Evolutionary conservation across 2,888 invertebrate species (phyloP).

Genomic region (Drosophila fungiperda): DNA sequence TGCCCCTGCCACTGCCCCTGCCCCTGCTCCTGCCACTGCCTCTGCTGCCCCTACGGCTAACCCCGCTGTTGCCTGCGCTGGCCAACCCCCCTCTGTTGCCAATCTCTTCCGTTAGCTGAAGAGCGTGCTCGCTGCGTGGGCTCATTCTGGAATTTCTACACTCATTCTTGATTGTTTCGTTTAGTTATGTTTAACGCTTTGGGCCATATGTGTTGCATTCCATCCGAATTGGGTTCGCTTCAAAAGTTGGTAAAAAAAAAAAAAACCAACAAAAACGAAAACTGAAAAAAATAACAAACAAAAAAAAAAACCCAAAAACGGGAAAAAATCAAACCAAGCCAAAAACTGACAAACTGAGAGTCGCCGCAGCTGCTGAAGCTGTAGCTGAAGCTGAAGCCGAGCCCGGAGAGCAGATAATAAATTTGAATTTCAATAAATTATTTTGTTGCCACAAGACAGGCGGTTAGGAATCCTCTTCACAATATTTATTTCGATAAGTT

Average conservation of each 20-base stretch:
- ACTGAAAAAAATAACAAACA: constrained; percentile 1
- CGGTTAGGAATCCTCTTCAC: constrained; percentile 50
- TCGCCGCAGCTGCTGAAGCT: constrained; percentile 5
- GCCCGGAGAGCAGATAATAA: constrained; percentile 75
- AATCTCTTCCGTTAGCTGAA: not conserved
- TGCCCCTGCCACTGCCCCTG: not conserved
- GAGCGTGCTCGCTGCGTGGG: constrained; percentile 68
- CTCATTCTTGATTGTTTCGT: constrained; percentile 83
- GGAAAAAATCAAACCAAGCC: constrained; percentile 55
- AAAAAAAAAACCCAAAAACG: constrained; percentile 30
- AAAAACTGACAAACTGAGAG: constrained; percentile 28
- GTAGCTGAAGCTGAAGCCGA: constrained; percentile 45
- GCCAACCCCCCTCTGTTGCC: not conserved
- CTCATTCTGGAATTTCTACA: constrained; percentile 82
- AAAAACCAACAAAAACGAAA: constrained; percentile 7
- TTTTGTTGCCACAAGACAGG: constrained; percentile 76
- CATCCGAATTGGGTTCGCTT: constrained; percentile 76
- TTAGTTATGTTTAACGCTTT: constrained; percentile 78
- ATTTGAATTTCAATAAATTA: constrained; percentile 83
- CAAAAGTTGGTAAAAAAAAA: not conserved
- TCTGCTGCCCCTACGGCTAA: not conserved
- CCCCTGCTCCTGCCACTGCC: not conserved
- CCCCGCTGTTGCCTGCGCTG: not conserved
- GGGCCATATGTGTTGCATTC: constrained; percentile 81
- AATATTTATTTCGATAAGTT: not conserved